Conservation (phyloP, 2,113 vertebrate species). For the Chinchilla lanigera region DNA sequence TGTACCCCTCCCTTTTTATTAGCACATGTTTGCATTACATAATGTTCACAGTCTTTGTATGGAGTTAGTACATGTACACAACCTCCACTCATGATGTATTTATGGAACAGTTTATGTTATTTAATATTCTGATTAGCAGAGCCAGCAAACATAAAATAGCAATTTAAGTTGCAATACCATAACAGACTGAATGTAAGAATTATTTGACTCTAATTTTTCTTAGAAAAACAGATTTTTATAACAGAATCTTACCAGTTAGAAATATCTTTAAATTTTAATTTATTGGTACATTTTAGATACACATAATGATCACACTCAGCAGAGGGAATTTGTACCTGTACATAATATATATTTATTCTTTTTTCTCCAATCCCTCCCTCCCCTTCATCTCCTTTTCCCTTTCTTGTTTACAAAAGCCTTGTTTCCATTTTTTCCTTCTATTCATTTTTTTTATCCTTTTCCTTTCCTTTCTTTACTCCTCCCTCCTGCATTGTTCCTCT, state of each 20-base stretch:
- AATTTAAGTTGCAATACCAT: neutral
- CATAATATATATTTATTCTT: neutral
- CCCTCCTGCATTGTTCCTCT: neutral
- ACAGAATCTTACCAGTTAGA: neutral
- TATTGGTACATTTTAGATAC: neutral
- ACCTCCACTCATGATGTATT: neutral
- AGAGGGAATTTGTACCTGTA: neutral
- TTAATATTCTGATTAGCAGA: slow-evolving; percentile 6
- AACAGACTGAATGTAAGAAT: slow-evolving; percentile 13
- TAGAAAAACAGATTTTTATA: neutral
- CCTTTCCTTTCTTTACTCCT: neutral
- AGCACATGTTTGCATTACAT: neutral
- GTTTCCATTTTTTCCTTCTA: neutral
- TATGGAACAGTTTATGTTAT: neutral
- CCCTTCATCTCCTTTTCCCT: neutral
- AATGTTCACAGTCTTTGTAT: neutral
- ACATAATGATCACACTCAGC: neutral
- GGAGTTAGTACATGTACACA: neutral
- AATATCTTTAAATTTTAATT: neutral
- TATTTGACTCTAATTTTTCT: neutral
- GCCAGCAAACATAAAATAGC: neutral
- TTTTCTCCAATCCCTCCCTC: neutral
- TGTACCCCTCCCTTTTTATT: neutral
- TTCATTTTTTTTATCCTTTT: neutral
- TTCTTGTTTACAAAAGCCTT: neutral